Base-by-base conservation (phyloP, 2,888 invertebrate species). In the Plagodis pulveraria region DNA sequence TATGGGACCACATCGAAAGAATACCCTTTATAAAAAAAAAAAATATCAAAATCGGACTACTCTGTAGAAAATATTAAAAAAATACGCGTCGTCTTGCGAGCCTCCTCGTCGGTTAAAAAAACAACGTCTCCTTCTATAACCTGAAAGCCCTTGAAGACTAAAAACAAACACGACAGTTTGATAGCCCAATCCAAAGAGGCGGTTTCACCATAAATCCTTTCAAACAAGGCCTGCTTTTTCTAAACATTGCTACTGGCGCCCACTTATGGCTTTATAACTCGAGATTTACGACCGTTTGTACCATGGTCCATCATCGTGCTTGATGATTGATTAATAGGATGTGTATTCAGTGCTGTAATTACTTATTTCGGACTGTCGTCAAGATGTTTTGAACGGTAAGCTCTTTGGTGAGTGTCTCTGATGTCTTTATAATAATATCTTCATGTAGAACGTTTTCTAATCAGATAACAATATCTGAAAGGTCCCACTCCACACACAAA, bases 211-310 rank as follows among this genome's bases (percentile, higher is more conserved):
- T 59, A 59, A 55, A 59, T 51, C 55, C 58, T 47, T 55, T 40
- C 32, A 38, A 43, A 55, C 55, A 59, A 50, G 49, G 50, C 33
- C n/a, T 33, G 45, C 34, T 50, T 46, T 50, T 55, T 46, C 54
- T 38, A 50, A 52, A 54, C 55, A 59, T 38, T 10, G 58, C 58
- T 53, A 53, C 59, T 51, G 58, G 59, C 59, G 59, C 43, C 55
- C 43, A 49, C 46, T 50, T 50, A 59, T 35, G 50, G 43, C 54
- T 59, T 59, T 47, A 55, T 55, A 50, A 47, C 55, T 35, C n/a
- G 8, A 47, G 43, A 55, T 55, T 59, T 59, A 59, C 50, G 59
- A 59, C 40, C 52, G n/a, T 34, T 8, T 6, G 32, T 11, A 53
- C 44, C 10, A 33, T 44, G 53, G 45, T 36, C 58, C 48, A 49